Percentiles rank a stretch among this genome's conserved stretches.
Evolutionary conservation across 2,797 vertebrate genomes (phyloP).

Genomic region (Lithobates pipiens): DNA sequence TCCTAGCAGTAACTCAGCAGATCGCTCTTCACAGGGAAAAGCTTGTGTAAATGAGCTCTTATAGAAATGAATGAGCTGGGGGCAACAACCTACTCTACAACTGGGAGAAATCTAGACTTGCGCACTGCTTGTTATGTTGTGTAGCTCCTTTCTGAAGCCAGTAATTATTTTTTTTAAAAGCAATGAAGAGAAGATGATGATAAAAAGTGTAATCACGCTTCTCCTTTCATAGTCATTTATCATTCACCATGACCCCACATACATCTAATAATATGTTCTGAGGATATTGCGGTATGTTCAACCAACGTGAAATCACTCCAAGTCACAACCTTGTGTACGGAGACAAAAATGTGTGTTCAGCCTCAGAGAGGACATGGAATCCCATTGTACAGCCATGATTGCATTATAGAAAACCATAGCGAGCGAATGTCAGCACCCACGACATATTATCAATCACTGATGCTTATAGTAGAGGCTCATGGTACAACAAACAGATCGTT

Average conservation of each 20-base stretch:
- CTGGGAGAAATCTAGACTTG: no score
- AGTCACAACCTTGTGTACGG: not conserved
- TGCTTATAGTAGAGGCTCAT: not conserved
- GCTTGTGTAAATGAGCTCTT: no score
- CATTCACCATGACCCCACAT: not conserved
- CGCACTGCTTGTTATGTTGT: no score
- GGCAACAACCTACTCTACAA: no score
- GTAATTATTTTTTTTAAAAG: not conserved
- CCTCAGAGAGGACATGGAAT: not conserved
- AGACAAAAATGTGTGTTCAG: not conserved
- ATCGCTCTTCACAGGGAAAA: no score
- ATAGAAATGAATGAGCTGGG: no score
- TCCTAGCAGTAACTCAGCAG: no score
- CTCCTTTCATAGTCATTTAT: not conserved
- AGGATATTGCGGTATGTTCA: not conserved
- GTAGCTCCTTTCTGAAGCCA: not conserved
- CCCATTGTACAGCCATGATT: not conserved
- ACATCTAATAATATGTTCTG: not conserved
- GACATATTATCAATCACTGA: slow-evolving; percentile 13
- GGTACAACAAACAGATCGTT: not conserved
- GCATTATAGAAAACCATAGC: not conserved
- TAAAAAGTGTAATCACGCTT: not conserved
- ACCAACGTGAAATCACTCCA: not conserved
- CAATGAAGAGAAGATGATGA: not conserved
- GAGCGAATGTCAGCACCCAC: not conserved